Percentiles rank a stretch among this genome's conserved stretches.
Evolutionary conservation across 2,888 invertebrate species (phyloP).

Genomic region (Caenorhabditis panamensis): DNA sequence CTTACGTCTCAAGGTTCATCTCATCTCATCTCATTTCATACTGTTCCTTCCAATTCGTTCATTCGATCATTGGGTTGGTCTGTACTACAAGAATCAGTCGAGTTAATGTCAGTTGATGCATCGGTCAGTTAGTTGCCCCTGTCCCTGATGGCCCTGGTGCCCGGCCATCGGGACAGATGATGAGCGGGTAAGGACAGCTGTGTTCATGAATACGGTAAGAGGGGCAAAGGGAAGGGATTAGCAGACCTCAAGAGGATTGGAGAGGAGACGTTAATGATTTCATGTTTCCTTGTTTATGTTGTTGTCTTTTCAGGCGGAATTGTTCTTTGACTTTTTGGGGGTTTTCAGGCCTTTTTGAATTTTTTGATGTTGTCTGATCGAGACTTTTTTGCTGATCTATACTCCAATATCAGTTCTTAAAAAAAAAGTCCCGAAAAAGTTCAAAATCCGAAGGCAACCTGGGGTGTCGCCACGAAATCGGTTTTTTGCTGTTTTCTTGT

Average conservation of each 20-base stretch:
- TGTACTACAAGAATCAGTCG: background rate
- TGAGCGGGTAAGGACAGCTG: conserved; percentile 40
- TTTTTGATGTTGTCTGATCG: no score
- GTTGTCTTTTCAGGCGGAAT: conserved; percentile 6
- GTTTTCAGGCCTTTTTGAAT: no score
- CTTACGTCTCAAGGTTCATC: conserved; percentile 19
- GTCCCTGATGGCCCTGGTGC: no score
- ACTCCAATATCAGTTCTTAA: no score
- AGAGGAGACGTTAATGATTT: conserved; percentile 44
- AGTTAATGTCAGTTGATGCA: conserved; percentile 26
- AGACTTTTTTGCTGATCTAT: no score
- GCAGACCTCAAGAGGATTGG: conserved; percentile 53
- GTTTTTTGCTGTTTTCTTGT: no score
- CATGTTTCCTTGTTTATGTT: conserved; percentile 17
- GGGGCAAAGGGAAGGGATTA: conserved; percentile 31
- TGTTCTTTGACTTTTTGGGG: conserved; percentile 6
- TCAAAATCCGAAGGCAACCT: no score
- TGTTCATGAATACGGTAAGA: conserved; percentile 54
- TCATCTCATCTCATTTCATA: background rate
- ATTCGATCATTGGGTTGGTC: no score
- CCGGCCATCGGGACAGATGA: conserved; percentile 21
- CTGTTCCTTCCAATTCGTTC: background rate
- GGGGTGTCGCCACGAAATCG: no score
- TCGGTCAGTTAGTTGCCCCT: conserved; percentile 3
- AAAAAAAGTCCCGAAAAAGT: no score